Base-by-base conservation (phyloP, 2,113 vertebrate species). In the Dascyllus trimaculatus region DNA sequence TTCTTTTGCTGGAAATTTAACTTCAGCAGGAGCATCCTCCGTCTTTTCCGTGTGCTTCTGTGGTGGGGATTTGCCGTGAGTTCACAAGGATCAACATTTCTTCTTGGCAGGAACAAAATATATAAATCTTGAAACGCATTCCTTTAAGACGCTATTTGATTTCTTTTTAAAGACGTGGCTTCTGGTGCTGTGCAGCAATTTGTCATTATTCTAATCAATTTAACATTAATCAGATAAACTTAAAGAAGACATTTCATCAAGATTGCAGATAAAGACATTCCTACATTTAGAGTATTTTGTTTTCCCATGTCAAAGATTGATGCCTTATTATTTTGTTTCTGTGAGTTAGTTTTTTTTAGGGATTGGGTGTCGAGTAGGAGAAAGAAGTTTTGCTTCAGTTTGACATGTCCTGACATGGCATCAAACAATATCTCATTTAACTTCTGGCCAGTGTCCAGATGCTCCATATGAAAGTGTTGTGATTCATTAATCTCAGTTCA, bases 61-160 rank as follows among this genome's bases (percentile, higher is more conserved):
- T 59, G 70, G 5, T 25, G 59, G 76, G 67, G 40, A 70, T 76
- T 82, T 77, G 40, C 53, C 18, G 63, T n/a, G 9, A 70, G 61
- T 71, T 88, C 32, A 75, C 77, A 52, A 80, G 72, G 68, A 85
- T 91, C 64, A 57, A 14, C 51, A 78, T 84, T 53, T 78, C 29
- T 15, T 78, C 60, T 84, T 78, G 71, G 63, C 65, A 78, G 32
- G 61, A 22, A 14, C 71, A 58, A 71, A 32, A 25, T 67, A 35
- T 7, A 79, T 70, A 60, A 86, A 80, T 80, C 46, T 63, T 21
- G 22, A 70, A 67, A 76, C 73, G 61, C 18, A 78, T 71, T 35
- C 32, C 32, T 35, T 35, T 35, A 67, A 73, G 56, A 65, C 66
- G 11, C 69, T 58, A 48, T 81, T 56, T 72, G 1, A 69, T 62